Percentiles rank a stretch among this genome's conserved stretches.
Evolutionary conservation across 2,888 invertebrate genomes (phyloP).

Genomic region (Drosophila borealis): DNA sequence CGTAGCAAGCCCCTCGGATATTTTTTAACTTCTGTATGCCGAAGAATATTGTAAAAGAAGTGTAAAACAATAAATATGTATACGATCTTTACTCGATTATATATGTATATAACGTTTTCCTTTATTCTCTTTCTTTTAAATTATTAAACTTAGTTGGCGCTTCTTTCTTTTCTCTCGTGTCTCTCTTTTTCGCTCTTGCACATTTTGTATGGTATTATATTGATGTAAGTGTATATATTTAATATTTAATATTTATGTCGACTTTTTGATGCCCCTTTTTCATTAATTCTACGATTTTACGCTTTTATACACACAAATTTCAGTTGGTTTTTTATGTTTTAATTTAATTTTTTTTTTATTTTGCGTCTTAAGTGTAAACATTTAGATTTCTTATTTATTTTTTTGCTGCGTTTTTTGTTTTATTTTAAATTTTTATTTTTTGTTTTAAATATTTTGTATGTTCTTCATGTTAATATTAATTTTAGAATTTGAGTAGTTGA

Average conservation of each 20-base stretch:
- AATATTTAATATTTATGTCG: constrained; percentile 68
- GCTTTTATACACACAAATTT: constrained; percentile 78
- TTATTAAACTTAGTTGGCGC: constrained; percentile 73
- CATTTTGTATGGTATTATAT: constrained; percentile 51
- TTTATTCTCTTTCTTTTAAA: constrained; percentile 28
- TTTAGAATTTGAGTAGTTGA: constrained; percentile 76
- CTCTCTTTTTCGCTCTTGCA: constrained; percentile 36
- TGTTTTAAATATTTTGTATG: constrained; percentile 25
- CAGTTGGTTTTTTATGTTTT: constrained; percentile 56
- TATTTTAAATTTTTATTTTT: constrained; percentile 5
- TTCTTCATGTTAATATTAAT: constrained; percentile 51
- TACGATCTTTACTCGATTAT: constrained; percentile 66
- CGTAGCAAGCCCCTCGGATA: constrained; percentile 41
- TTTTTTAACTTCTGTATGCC: constrained; percentile 19
- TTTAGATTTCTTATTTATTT: constrained; percentile 57
- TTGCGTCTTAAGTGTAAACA: constrained; percentile 75
- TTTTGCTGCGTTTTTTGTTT: constrained; percentile 44
- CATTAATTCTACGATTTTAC: constrained; percentile 73
- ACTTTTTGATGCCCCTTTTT: constrained; percentile 55
- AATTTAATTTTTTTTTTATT: constrained; percentile 27
- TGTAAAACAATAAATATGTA: constrained; percentile 64
- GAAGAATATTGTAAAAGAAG: constrained; percentile 36
- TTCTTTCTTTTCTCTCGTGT: constrained; percentile 1
- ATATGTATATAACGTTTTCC: constrained; percentile 49
- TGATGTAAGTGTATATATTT: constrained; percentile 59